Percentiles rank a stretch among this genome's conserved stretches.
These are phyloP conservation scores for Pipra filicauda DNA, from an alignment of 2,113 vertebrate genomes.

Conservation along the genomic window DNA sequence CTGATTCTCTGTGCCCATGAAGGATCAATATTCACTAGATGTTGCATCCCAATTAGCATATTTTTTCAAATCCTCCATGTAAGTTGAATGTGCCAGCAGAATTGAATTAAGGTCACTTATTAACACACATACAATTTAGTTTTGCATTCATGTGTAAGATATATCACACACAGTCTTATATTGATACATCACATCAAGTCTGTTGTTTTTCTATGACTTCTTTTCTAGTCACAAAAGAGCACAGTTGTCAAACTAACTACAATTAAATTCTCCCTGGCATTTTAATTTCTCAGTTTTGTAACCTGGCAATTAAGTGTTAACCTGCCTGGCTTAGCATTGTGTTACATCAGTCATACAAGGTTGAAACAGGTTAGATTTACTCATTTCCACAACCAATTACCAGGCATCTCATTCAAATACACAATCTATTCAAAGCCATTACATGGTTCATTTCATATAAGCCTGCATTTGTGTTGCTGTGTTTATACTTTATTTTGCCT, in stretches of 20 bases:
- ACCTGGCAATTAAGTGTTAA: neutral
- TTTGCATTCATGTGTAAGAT: neutral
- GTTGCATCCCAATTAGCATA: neutral
- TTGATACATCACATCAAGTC: neutral
- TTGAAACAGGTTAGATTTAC: neutral
- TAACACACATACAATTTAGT: neutral
- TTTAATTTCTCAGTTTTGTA: conserved; percentile 7
- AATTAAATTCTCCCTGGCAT: neutral
- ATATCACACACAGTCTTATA: neutral
- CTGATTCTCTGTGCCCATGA: neutral
- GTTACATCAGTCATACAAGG: neutral
- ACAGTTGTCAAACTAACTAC: neutral
- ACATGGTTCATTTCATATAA: neutral
- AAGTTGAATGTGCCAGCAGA: neutral
- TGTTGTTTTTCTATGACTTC: neutral
- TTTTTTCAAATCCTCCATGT: neutral
- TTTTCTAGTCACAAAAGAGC: neutral
- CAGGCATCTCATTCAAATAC: neutral
- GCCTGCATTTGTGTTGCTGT: neutral
- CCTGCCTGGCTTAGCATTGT: neutral
- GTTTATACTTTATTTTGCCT: neutral
- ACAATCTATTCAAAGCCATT: neutral
- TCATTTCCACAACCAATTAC: neutral
- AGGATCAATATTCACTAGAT: neutral
- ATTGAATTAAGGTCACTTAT: neutral